phyloP scores from a whole-genome alignment of 2,797 vertebrate species.

The Dromococcyx pavoninus region DNA sequence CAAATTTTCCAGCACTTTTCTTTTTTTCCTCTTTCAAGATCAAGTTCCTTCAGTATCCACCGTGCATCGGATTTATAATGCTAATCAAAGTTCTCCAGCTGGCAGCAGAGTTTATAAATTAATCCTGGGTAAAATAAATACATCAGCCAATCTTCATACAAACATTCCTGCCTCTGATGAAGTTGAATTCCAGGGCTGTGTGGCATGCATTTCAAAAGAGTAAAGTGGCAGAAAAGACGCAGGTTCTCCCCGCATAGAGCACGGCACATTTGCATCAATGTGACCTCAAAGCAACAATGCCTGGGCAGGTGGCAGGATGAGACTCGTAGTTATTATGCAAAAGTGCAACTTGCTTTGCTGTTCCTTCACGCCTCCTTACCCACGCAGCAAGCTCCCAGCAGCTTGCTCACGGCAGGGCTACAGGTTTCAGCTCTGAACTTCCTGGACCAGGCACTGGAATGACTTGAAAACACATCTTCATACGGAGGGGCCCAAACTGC shows the following conservation, averaged over 20 bases:
- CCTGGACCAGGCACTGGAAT: not conserved
- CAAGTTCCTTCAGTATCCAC: not conserved
- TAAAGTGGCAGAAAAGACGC: not conserved
- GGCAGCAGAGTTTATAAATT: constrained; percentile 37
- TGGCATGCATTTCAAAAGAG: not conserved
- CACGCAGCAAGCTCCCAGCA: not conserved
- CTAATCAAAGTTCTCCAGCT: constrained; percentile 46
- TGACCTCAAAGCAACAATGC: not conserved
- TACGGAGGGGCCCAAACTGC: not conserved
- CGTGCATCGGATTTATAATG: not conserved
- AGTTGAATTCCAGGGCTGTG: not conserved
- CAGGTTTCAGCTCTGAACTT: not conserved
- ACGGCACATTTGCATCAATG: not conserved
- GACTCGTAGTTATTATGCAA: not conserved
- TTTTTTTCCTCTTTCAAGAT: not conserved
- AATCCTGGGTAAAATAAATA: constrained; percentile 49
- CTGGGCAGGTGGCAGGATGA: not conserved
- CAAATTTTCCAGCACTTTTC: not conserved
- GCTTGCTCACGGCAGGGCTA: not conserved
- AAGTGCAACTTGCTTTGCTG: not conserved
- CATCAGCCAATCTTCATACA: constrained; percentile 29
- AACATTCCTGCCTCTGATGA: constrained; percentile 41
- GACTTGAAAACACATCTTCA: not conserved
- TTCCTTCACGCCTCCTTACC: not conserved
- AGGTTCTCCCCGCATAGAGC: not conserved